Conservation (phyloP, 1,140 invertebrate genomes). For the Brachionus koreanus region DNA sequence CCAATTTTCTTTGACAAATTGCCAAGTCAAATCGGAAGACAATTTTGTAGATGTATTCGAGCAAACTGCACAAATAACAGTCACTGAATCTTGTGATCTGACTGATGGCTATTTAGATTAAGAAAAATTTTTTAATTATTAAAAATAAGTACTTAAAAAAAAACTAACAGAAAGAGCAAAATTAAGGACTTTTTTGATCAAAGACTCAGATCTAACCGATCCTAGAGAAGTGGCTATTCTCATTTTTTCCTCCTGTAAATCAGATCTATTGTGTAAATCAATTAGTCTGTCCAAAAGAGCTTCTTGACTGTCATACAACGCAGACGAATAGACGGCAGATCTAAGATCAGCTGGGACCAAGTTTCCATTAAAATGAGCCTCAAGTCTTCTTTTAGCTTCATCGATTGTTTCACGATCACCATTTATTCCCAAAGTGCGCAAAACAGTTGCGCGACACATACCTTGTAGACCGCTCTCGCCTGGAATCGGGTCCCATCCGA, state of each 20-base stretch:
- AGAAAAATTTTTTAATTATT: background rate
- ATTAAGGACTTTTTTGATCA: constrained; percentile 74
- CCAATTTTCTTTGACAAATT: constrained; percentile 84
- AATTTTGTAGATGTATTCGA: constrained; percentile 60
- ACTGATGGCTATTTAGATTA: constrained; percentile 70
- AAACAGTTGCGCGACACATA: constrained; percentile 74
- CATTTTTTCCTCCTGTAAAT: constrained; percentile 87
- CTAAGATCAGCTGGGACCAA: constrained; percentile 80
- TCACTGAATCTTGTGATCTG: constrained; percentile 80
- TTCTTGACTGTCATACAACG: constrained; percentile 4
- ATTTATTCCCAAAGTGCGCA: constrained; percentile 73
- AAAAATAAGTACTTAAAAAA: constrained; percentile 47
- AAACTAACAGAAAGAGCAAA: constrained; percentile 70
- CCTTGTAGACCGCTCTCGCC: constrained; percentile 63
- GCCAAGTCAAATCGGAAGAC: constrained; percentile 79
- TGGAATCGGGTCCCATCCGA: background rate
- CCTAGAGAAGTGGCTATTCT: constrained; percentile 77
- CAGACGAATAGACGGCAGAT: constrained; percentile 69
- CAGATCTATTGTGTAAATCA: constrained; percentile 71
- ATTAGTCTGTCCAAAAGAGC: constrained; percentile 26
- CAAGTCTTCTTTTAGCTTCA: constrained; percentile 66
- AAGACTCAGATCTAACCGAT: constrained; percentile 63
- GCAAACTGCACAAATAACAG: constrained; percentile 78
- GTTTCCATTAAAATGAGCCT: constrained; percentile 65
- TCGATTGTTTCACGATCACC: constrained; percentile 71